Evolutionary conservation across 2,888 invertebrate genomes (phyloP), one percentile per base, ranked within the genome.

Genomic region (Xylophagus ater): DNA sequence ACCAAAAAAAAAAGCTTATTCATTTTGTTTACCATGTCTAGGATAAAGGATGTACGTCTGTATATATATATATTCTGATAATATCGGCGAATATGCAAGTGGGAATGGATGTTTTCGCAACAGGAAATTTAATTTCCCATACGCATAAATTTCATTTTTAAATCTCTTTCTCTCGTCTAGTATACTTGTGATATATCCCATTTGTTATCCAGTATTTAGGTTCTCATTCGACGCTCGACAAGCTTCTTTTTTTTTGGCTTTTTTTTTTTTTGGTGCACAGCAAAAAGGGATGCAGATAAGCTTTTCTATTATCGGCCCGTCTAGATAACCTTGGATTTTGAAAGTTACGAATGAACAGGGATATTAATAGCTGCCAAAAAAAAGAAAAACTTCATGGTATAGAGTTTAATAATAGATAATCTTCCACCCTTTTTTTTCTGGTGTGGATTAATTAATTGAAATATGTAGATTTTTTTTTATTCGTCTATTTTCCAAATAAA

Each of bases 111-210:
- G 14, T n/a, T n/a, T 37, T 42, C 20, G 29, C 28, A 48, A 47
- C 49, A 47, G 49, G 49, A 49, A 49, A 49, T 48, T 49, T 48
- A 49, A 49, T 49, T 49, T 49, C 49, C 49, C 47, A 48, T 48
- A 49, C 49, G 49, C 49, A 49, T 49, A 49, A 46, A 49, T 49
- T 46, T 47, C 37, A 30, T 40, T 37, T 14, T 34, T 33, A 37
- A 33, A 38, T 33, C 28, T 35, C 25, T 28, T 28, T 28, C 20
- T 15, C 26, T 26, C 12, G 9, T n/a, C 21, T 14, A 29, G 26
- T 19, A n/a, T 33, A 19, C 2, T 26, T 12, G 15, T 38, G 33
- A 28, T 30, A 18, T 14, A 17, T 21, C 24, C 4, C 20, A 15
- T 12, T 21, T 9, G 21, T 18, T 20, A 24, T 7, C n/a, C 20